Evolutionary conservation across 2,113 vertebrate genomes (phyloP).

Genomic region (Tylochromis polylepis): DNA sequence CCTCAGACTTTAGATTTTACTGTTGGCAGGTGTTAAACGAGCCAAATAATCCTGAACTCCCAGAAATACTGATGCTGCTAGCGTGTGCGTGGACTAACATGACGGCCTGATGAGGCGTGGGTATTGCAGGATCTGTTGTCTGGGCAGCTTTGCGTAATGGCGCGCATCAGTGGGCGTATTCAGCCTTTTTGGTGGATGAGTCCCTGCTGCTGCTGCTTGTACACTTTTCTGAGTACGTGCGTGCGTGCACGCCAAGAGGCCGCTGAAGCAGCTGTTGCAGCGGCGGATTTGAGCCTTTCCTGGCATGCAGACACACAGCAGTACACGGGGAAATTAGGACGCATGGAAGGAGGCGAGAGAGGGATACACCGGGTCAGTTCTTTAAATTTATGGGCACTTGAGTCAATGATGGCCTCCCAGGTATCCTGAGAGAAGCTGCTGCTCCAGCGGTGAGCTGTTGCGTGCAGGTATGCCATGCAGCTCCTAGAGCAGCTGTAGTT

Average conservation of each 20-base stretch:
- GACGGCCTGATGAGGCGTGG: background rate
- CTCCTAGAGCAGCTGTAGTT: background rate
- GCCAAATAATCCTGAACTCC: background rate
- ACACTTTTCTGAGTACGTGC: background rate
- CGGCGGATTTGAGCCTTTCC: constrained; percentile 11
- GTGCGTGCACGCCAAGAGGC: background rate
- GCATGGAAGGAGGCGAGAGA: background rate
- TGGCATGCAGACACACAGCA: background rate
- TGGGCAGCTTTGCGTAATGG: constrained; percentile 42
- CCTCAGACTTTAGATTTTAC: background rate
- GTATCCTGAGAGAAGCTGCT: background rate
- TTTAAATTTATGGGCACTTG: background rate
- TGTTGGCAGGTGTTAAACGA: background rate
- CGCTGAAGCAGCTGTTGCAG: constrained; percentile 38
- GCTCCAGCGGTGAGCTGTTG: background rate
- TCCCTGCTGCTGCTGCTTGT: constrained; percentile 1
- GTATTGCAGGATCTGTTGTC: background rate
- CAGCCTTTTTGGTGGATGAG: background rate
- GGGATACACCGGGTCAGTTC: background rate
- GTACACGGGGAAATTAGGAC: constrained; percentile 3
- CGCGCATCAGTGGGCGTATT: constrained; percentile 16
- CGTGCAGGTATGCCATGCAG: background rate
- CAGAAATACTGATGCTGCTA: background rate
- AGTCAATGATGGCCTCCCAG: background rate
- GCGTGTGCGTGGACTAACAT: background rate